Percentiles rank a stretch among this genome's conserved stretches.
Evolutionary conservation across 2,888 invertebrate species (phyloP).

Genomic region (Sceliomorpha sp.): DNA sequence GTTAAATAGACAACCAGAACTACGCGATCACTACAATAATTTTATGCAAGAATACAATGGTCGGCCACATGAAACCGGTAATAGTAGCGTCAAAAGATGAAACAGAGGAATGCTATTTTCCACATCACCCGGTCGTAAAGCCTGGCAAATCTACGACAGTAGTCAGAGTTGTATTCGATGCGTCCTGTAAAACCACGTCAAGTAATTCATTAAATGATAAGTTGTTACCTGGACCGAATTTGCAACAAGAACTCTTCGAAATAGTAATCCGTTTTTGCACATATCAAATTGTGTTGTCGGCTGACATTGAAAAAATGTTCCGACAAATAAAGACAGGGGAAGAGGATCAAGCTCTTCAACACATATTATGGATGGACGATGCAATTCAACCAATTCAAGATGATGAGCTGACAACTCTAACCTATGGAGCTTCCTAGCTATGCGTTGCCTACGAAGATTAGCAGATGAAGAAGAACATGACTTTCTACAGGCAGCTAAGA

Average conservation of each 20-base stretch:
- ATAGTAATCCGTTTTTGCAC: not conserved
- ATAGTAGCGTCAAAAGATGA: not conserved
- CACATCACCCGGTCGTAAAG: conserved; percentile 1
- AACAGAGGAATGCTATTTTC: not conserved
- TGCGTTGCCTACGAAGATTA: conserved; percentile 18
- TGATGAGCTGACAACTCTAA: not conserved
- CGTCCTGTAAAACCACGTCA: not conserved
- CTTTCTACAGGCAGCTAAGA: not conserved
- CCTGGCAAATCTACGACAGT: not conserved
- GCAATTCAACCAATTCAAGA: not conserved
- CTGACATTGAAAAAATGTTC: conserved; percentile 5
- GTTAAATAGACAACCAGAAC: not conserved
- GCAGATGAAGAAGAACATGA: conserved; percentile 1
- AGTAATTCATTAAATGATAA: conserved; percentile 1
- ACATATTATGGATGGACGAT: not conserved
- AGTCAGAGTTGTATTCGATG: not conserved
- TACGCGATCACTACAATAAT: not conserved
- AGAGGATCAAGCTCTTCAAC: not conserved
- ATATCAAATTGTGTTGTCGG: not conserved
- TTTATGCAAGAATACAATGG: conserved; percentile 1
- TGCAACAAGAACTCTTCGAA: conserved; percentile 1
- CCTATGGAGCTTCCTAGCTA: conserved; percentile 4
- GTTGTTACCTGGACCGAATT: conserved; percentile 7
- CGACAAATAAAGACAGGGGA: not conserved
- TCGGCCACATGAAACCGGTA: not conserved